A percentile compares a stretch with the other conserved stretches of the same genome.
Evolutionary conservation across 2,797 vertebrate species (phyloP).

Genomic region (Phalanger gymnotis): DNA sequence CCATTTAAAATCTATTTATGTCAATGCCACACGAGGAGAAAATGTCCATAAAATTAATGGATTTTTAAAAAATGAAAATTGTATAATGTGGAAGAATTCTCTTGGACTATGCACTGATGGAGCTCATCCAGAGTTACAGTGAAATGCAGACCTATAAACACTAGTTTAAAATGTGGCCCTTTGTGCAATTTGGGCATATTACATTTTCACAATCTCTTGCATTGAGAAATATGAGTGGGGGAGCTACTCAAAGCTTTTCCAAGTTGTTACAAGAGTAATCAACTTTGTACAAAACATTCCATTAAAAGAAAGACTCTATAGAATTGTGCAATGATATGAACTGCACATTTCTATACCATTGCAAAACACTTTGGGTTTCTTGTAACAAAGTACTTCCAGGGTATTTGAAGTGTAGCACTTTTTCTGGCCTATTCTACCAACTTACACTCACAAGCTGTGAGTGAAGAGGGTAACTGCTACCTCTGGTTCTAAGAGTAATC

Average conservation of each 20-base stretch:
- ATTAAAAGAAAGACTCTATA: neutral
- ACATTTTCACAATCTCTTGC: neutral
- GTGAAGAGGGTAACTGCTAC: neutral
- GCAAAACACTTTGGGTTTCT: neutral
- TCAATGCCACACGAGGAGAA: neutral
- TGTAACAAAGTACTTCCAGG: neutral
- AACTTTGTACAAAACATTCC: neutral
- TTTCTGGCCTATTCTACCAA: neutral
- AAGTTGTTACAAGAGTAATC: neutral
- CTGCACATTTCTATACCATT: neutral
- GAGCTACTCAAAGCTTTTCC: neutral
- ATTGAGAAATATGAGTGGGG: neutral
- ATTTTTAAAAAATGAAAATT: neutral
- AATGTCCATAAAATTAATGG: neutral
- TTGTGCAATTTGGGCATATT: neutral
- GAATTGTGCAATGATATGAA: neutral
- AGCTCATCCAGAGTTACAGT: neutral
- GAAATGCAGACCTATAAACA: neutral
- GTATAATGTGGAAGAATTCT: neutral
- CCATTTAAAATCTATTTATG: neutral
- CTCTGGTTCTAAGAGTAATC: neutral
- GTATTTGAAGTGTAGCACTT: neutral
- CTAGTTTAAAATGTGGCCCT: neutral
- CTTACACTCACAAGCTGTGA: neutral
- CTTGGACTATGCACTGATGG: neutral